phyloP scores from a whole-genome alignment of 2,888 invertebrate species.

The Phorcus lineatus region DNA sequence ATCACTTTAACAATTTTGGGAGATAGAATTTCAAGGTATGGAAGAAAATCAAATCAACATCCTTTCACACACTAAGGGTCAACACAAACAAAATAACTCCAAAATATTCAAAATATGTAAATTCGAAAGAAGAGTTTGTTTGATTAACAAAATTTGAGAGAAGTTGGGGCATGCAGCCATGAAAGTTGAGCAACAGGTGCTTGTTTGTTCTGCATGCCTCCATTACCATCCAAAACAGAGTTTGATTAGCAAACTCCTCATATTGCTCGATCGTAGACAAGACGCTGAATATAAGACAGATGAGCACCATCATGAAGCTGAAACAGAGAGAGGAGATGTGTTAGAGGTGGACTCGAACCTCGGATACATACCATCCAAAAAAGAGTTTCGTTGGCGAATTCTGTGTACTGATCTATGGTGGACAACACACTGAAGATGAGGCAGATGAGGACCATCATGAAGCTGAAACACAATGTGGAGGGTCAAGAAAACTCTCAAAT shows the following conservation, averaged over 20 bases:
- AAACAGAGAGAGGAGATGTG: conserved; percentile 50
- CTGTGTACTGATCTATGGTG: conserved; percentile 83
- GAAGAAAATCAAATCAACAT: too few species aligned
- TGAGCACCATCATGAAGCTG: conserved; percentile 89
- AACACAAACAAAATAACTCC: too few species aligned
- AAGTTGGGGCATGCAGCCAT: too few species aligned
- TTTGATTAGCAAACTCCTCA: conserved; percentile 85
- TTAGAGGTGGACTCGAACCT: conserved; percentile 69
- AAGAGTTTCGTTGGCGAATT: conserved; percentile 86
- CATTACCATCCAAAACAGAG: conserved; percentile 86
- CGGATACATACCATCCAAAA: conserved; percentile 85
- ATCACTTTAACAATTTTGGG: too few species aligned
- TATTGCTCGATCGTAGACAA: conserved; percentile 85
- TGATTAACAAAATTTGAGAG: too few species aligned
- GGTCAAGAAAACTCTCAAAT: too few species aligned
- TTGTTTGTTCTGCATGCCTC: too few species aligned
- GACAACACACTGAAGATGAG: conserved; percentile 90
- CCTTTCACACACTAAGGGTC: too few species aligned
- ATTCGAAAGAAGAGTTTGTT: too few species aligned
- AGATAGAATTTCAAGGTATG: too few species aligned
- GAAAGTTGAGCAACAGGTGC: too few species aligned
- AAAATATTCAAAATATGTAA: too few species aligned
- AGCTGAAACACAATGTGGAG: conserved; percentile 77
- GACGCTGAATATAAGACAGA: conserved; percentile 90
- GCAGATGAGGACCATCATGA: conserved; percentile 89